These are phyloP conservation scores for Coreoperca whiteheadi DNA, from an alignment of 2,113 vertebrate species.

Conservation along the genomic window DNA sequence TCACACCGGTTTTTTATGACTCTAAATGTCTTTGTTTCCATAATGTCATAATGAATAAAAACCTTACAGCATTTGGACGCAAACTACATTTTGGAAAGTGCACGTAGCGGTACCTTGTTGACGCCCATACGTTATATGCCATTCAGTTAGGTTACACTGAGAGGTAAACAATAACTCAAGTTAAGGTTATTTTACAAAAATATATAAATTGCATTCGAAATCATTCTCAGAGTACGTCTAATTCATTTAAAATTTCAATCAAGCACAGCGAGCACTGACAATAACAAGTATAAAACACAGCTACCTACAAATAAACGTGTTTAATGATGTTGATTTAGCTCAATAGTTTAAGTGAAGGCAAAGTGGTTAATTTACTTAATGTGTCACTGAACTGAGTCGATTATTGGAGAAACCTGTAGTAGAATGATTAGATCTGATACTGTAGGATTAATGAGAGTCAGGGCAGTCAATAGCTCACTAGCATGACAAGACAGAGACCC, in stretches of 20 bases:
- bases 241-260: neutral
- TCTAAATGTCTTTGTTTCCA: constrained; percentile 5
- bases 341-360: neutral
- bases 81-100: neutral
- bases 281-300: neutral
- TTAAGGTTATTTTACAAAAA: neutral
- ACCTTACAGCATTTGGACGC: neutral
- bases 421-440: constrained; percentile 1
- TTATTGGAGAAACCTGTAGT: neutral
- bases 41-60: neutral
- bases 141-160: neutral
- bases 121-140: neutral
- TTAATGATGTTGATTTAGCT: neutral
- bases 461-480: constrained; percentile 42
- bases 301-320: neutral
- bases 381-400: neutral
- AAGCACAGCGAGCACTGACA: no score
- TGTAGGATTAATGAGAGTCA: constrained; percentile 38
- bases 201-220: no score
- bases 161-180: constrained; percentile 1
- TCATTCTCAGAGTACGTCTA: neutral
- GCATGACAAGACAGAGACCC: constrained; percentile 64
- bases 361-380: neutral
- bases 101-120: neutral
- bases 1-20: neutral